These are phyloP conservation scores for Herminia tarsipennalis DNA, from an alignment of 2,888 invertebrate genomes.

Conservation along the genomic window DNA sequence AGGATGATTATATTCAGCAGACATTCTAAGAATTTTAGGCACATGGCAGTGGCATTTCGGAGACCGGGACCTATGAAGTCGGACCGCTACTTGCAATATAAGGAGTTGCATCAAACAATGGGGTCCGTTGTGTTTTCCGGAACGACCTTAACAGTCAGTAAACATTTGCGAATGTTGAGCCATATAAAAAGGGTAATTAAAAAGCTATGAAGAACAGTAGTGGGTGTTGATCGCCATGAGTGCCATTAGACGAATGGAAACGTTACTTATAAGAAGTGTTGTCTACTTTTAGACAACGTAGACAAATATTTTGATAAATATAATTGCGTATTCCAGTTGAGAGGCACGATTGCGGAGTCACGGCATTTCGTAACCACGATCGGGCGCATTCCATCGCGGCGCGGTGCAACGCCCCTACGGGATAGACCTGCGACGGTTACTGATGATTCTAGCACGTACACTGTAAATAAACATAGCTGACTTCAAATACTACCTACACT, in stretches of 20 bases:
- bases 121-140: constrained; percentile 70
- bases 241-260: constrained; percentile 52
- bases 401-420: constrained; percentile 76
- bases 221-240: constrained; percentile 50
- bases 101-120: constrained; percentile 75
- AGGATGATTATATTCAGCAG: constrained; percentile 70
- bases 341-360: constrained; percentile 69
- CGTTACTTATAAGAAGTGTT: constrained; percentile 1
- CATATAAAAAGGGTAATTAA: constrained; percentile 77
- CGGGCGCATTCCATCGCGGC: constrained; percentile 77
- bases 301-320: constrained; percentile 48
- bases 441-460: constrained; percentile 53
- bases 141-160: constrained; percentile 65
- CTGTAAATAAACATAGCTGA: constrained; percentile 37
- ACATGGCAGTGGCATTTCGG: constrained; percentile 49
- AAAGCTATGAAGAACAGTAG: constrained; percentile 69
- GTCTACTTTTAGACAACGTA: too few species aligned
- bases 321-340: constrained; percentile 64
- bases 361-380: constrained; percentile 81
- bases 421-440: constrained; percentile 68
- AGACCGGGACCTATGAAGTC: constrained; percentile 66
- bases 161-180: constrained; percentile 76
- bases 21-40: constrained; percentile 78
- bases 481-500: constrained; percentile 43
- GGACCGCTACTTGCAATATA: constrained; percentile 78